Base-by-base conservation (phyloP, 2,113 vertebrate genomes). In the Pleuronectes platessa region DNA sequence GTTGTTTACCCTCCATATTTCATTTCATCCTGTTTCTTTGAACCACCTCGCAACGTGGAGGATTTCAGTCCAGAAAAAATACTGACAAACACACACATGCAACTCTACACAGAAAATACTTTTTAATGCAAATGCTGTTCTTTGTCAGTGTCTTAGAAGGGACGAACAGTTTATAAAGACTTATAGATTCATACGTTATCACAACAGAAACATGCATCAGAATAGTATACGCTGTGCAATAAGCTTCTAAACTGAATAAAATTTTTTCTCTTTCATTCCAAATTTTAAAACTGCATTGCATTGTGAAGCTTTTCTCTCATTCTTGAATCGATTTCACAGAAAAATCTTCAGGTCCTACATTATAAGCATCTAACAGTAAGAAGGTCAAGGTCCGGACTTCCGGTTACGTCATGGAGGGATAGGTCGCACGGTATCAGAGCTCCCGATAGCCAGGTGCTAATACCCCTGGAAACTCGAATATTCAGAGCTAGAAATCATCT, bases 1-100 rank as follows among this genome's bases (percentile, higher is more conserved):
- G 76, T 73, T 90, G 82, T 92, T 91, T 89, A 86, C 58, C 67
- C 27, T 64, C 51, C 56, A 68, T 65, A 63, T 78, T 87, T 82
- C 14, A 67, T 64, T 80, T 68, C 24, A 80, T 59, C 40, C 21
- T 18, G 73, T 69, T 79, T 72, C 76, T 88, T 85, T 90, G 78
- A 90, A 83, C 62, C 51, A 2, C 56, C 27, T 63, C 6, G 6
- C 42, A 64, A 55, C 70, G 68, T 58, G 42, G 72, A 84, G 73
- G 55, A 73, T 74, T 77, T 78, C 54, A 76, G 45, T 5, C 51
- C 14, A 8, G 51, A 37, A 26, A 31, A 78, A 69, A 65, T 10
- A 62, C 21, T 13, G 20, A 69, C 13, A 60, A 5, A 58, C 61
- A 74, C 37, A 51, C 17, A 58, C 4, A 63, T 4, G 6, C 14